Evolutionary conservation across 2,113 vertebrate species (phyloP).

Genomic region (Pantherophis guttatus): DNA sequence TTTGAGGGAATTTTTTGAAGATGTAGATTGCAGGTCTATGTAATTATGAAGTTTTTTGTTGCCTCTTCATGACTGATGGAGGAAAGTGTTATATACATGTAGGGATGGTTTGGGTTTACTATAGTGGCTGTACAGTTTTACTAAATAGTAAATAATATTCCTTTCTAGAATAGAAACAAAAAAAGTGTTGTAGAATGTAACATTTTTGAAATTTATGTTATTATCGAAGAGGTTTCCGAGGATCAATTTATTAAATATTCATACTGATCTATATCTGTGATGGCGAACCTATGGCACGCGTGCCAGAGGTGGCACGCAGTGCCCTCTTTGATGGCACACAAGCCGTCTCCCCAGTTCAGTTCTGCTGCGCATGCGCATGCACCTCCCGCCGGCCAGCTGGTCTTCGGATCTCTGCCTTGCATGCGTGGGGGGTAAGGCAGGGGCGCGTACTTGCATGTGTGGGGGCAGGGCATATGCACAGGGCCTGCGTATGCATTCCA

Average conservation of each 20-base stretch:
- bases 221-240: neutral
- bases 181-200: neutral
- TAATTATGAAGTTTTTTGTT: conserved; percentile 7
- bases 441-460: no score
- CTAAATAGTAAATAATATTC: neutral
- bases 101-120: neutral
- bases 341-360: no score
- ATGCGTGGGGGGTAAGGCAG: no score
- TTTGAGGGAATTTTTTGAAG: neutral
- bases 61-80: conserved; percentile 14
- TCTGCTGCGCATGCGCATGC: no score
- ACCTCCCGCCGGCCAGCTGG: no score
- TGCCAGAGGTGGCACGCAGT: no score
- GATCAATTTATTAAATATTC: neutral
- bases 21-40: neutral
- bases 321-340: no score
- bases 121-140: conserved; percentile 1
- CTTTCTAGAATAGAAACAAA: neutral
- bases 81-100: neutral
- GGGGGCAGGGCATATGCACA: no score
- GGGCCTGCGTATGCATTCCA: no score
- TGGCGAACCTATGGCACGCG: no score
- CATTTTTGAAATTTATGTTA: neutral
- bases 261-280: neutral
- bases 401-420: no score